Evolutionary conservation across 1,140 invertebrate species (phyloP), one percentile per base, ranked within the genome.

Genomic region (Cydia splendana): DNA sequence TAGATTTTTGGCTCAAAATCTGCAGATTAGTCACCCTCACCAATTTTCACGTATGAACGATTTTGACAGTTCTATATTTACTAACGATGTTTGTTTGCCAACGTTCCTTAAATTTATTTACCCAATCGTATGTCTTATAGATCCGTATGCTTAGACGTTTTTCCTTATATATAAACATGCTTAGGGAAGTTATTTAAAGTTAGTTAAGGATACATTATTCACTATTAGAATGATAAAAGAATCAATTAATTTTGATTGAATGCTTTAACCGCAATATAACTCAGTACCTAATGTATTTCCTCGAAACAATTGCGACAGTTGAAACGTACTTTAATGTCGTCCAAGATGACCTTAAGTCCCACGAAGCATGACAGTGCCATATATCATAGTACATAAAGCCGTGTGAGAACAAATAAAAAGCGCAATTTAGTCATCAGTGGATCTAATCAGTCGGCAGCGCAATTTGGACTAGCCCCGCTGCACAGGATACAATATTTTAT

Each of bases 401-500:
- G 65, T 38, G 30, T 34, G 65, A 69, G 28, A 38, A 69, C 65
- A 69, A 69, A 69, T 69, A 69, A 69, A 65, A 69, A 69, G 28
- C 28, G 28, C 65, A 69, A 69, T 69, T 69, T 69, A 69, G 65
- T 38, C 65, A 69, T 69, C 65, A 38, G 28, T 15, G 65, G 65
- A 69, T 30, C 30, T 69, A 69, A 69, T 69, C 65, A 69, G 30
- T 34, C 65, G 83, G 82, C 84, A 80, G 85, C 86, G 88, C 87
- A 91, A 91, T 92, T 90, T 86, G 87, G 90, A 83, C 86, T 84
- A 79, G 81, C 84, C 86, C 87, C 81, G 81, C 78, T 69, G 76
- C 80, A 84, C 90, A 93, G 91, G 90, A 93, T 92, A 91, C 90
- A 91, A 93, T 92, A 93, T 93, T 93, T 93, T 90, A 93, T 83